These are phyloP conservation scores for Craniophora ligustri DNA, from an alignment of 2,888 invertebrate genomes.

Conservation along the genomic window DNA sequence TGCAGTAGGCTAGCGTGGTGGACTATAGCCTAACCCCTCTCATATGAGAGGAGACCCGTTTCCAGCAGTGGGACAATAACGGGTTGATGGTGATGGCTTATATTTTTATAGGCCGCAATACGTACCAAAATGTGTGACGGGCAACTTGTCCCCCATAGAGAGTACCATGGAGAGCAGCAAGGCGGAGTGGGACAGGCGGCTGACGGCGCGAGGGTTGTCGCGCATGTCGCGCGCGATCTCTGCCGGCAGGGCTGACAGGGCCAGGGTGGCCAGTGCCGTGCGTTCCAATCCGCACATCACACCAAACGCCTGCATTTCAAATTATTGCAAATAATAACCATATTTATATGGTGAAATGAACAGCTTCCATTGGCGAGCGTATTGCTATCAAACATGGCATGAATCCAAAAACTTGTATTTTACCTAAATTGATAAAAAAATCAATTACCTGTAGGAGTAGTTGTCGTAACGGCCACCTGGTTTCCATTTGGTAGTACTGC, in stretches of 20 bases:
- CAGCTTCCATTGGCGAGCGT: too few relatives aligned
- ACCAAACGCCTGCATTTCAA: conserved; percentile 92
- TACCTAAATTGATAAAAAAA: too few relatives aligned
- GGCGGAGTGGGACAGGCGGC: conserved; percentile 94
- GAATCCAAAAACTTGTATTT: too few relatives aligned
- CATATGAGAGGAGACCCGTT: too few relatives aligned
- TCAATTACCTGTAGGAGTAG: conserved; percentile 89
- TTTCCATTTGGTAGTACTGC: conserved; percentile 99
- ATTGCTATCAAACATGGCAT: too few relatives aligned
- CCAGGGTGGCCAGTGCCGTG: conserved; percentile 93
- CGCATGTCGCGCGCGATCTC: conserved; percentile 96
- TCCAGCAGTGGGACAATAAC: too few relatives aligned
- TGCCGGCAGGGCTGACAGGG: conserved; percentile 96
- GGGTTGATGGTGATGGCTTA: too few relatives aligned
- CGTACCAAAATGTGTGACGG: conserved; percentile 95
- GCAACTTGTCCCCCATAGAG: conserved; percentile 96
- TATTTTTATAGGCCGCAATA: too few relatives aligned
- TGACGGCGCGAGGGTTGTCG: conserved; percentile 93
- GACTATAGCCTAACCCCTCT: too few relatives aligned
- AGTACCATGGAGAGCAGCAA: conserved; percentile 95
- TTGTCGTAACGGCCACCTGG: conserved; percentile 95
- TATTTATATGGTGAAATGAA: too few relatives aligned
- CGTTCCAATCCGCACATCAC: conserved; percentile 96
- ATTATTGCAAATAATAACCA: too few relatives aligned
- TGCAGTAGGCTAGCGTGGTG: too few relatives aligned